Evolutionary conservation across 2,113 vertebrate species (phyloP).

Genomic region (Trochalopteron elliotii): DNA sequence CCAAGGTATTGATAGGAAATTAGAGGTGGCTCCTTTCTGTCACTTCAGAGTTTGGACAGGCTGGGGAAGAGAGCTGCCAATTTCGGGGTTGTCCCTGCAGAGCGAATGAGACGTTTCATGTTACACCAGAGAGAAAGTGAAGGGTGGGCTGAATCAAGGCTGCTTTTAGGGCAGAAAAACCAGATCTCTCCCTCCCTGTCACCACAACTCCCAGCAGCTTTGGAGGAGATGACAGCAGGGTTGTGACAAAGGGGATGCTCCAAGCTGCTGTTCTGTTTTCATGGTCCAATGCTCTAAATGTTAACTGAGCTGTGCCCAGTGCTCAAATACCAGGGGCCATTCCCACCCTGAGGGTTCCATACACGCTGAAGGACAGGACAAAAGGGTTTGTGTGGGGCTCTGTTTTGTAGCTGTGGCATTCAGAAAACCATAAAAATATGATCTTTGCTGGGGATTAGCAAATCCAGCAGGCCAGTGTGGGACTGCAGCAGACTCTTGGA

Average conservation of each 20-base stretch:
- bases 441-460: background rate
- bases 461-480: background rate
- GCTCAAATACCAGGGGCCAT: background rate
- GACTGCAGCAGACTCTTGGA: background rate
- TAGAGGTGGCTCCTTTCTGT: background rate
- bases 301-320: background rate
- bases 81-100: background rate
- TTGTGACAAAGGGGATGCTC: background rate
- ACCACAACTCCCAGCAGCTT: too few relatives aligned
- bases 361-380: background rate
- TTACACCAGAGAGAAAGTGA: background rate
- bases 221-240: background rate
- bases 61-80: background rate
- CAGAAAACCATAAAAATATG: background rate
- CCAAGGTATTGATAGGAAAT: background rate
- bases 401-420: background rate
- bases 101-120: accelerated
- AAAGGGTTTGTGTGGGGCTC: background rate
- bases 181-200: too few relatives aligned
- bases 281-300: background rate
- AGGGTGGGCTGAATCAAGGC: background rate
- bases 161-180: background rate
- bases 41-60: background rate
- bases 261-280: background rate
- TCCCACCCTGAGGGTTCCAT: background rate